Conservation (phyloP, 2,888 invertebrate genomes). For the Ypsolopha scabrella region DNA sequence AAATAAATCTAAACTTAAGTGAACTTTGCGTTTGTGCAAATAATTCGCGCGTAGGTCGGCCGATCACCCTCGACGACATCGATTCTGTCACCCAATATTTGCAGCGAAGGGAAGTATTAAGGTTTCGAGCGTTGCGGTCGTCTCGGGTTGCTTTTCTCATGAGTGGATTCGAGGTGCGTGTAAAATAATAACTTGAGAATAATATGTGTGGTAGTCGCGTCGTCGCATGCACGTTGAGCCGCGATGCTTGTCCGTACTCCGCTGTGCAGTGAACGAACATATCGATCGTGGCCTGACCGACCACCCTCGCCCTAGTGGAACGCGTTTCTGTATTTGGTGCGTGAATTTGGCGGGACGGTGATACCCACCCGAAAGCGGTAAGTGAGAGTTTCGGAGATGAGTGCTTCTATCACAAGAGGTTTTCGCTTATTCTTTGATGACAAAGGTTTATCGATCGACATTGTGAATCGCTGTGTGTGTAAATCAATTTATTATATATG, state of each 20-base stretch:
- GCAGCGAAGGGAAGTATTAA: constrained; percentile 69
- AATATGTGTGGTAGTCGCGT: constrained; percentile 49
- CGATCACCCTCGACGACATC: constrained; percentile 38
- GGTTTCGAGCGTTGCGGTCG: constrained; percentile 69
- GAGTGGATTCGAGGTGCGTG: constrained; percentile 59
- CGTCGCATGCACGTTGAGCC: constrained; percentile 41
- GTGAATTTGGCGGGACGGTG: constrained; percentile 54
- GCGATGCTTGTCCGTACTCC: constrained; percentile 20
- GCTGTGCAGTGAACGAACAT: constrained; percentile 46
- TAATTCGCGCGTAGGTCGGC: constrained; percentile 34
- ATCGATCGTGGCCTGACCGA: constrained; percentile 50
- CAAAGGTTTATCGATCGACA: too few relatives aligned
- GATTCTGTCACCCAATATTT: constrained; percentile 66
- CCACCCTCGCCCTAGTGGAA: constrained; percentile 36
- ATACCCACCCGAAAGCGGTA: constrained; percentile 26
- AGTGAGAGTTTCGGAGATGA: neutral
- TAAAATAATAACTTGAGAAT: constrained; percentile 68
- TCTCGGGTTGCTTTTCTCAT: constrained; percentile 70
- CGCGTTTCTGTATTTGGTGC: constrained; percentile 51
- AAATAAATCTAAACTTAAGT: constrained; percentile 4
- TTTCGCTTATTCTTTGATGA: too few relatives aligned
- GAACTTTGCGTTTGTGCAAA: constrained; percentile 35
- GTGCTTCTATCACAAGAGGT: too few relatives aligned
- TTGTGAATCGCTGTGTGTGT: too few relatives aligned
- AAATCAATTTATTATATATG: too few relatives aligned